Evolutionary conservation across 1,140 invertebrate species (phyloP), one percentile per base, ranked within the genome.

Genomic region (Andrena cerasifolii): DNA sequence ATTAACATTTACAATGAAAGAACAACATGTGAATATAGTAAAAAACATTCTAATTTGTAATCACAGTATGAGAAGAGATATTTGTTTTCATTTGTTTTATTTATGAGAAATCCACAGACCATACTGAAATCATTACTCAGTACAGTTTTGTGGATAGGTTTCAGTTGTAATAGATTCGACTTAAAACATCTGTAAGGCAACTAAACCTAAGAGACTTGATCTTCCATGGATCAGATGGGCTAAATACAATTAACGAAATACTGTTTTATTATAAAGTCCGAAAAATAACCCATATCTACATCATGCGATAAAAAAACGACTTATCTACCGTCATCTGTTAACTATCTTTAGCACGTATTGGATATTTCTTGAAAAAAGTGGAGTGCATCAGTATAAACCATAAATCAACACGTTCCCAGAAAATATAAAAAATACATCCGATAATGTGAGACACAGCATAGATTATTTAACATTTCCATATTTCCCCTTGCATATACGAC

Each of bases 61-160:
- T 26, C 6, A 54, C 7, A 26, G 31, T 28, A 45, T 45, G 21
- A 31, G 12, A 63, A 3, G 43, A 65, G 28, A 16, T 31, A 31
- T 75, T 45, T 49, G 26, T 26, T 49, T 49, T 67, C 6, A 58
- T 65, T 10, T 40, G 36, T 24, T 81, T 73, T 78, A 67, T 66
- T 72, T 78, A 66, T 66, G 43, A 78, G 72, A 73, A 59, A 49
- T 72, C 62, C 45, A 77, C 47, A 70, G 49, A 72, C 33, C 33
- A 18, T 51, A 14, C 47, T 45, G 59, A 58, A n/a, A 45, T 47
- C 49, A n/a, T 8, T 70, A 58, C 40, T 51, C 24, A 5, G 3
- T 4, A 56, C 51, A 2, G 31, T 36, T 21, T 78, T 56, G 16
- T 26, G 0, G 31, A 62, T 78, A 72, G 24, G n/a, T 31, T 82